Conservation (phyloP, 2,113 vertebrate genomes). For the Cryptomyrus ogoouensis region DNA sequence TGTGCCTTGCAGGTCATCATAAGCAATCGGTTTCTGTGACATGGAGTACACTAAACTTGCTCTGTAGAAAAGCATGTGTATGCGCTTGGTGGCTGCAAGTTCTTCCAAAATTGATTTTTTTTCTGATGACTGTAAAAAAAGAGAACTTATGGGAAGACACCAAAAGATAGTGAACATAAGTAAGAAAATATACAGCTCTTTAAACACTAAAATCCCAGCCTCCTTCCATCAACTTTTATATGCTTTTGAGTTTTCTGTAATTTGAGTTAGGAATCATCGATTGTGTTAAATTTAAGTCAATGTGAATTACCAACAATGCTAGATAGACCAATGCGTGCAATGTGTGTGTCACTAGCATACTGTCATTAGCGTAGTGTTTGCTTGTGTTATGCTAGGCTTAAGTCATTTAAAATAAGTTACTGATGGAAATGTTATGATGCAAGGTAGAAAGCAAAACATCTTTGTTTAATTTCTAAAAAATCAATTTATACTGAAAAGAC, state of each 20-base stretch:
- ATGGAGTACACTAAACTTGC: background rate
- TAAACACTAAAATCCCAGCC: background rate
- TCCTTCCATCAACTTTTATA: background rate
- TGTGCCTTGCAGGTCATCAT: background rate
- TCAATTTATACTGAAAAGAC: background rate
- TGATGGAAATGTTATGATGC: constrained; percentile 37
- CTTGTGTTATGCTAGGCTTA: constrained; percentile 8
- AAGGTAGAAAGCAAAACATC: constrained; percentile 41
- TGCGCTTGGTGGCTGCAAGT: no score
- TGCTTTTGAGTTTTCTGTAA: background rate
- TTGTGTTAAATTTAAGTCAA: background rate
- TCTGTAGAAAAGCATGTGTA: background rate
- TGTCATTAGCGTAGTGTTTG: background rate
- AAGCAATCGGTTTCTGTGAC: background rate
- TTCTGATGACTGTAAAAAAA: background rate
- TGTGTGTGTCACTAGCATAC: background rate
- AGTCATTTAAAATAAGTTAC: constrained; percentile 47
- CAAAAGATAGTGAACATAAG: background rate
- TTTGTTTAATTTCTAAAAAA: constrained; percentile 8
- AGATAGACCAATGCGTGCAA: background rate
- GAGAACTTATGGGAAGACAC: background rate
- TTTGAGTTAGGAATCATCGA: background rate
- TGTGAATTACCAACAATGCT: background rate
- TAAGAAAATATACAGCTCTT: background rate
- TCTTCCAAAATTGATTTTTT: background rate